Conservation (phyloP, 2,888 invertebrate genomes). For the Scrobipalpa atriplicella region DNA sequence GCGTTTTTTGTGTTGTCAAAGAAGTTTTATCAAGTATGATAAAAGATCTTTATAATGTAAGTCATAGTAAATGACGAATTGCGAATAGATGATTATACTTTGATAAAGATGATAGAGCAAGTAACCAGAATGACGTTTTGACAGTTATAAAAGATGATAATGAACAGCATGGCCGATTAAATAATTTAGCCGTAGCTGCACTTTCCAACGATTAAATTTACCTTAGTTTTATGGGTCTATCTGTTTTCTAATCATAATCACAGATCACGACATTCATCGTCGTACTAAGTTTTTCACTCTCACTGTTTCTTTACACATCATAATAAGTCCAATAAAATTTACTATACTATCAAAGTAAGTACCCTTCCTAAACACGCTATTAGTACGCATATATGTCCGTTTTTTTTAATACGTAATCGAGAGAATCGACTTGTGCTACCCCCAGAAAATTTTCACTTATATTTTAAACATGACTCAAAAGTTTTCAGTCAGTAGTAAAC, state of each 20-base stretch:
- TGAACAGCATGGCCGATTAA: conserved; percentile 10
- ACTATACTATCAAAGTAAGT: too few relatives aligned
- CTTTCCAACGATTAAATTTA: conserved; percentile 29
- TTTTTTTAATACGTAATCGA: too few relatives aligned
- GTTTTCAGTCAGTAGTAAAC: too few relatives aligned
- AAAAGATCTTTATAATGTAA: too few relatives aligned
- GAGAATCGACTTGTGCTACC: too few relatives aligned
- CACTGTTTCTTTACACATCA: conserved; percentile 19
- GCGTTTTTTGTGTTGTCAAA: too few relatives aligned
- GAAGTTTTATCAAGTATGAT: too few relatives aligned
- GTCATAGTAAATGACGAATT: background rate
- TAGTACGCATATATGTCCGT: too few relatives aligned
- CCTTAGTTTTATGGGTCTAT: conserved; percentile 28
- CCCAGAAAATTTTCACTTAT: too few relatives aligned
- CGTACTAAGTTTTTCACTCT: conserved; percentile 26
- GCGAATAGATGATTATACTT: background rate
- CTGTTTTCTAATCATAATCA: conserved; percentile 32
- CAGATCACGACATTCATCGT: conserved; percentile 19
- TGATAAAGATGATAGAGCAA: background rate
- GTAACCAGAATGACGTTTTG: conserved; percentile 21
- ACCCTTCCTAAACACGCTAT: too few relatives aligned
- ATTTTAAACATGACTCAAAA: too few relatives aligned
- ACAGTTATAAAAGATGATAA: conserved; percentile 19
- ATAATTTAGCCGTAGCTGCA: conserved; percentile 22
- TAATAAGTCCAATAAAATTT: background rate